Base-by-base conservation (phyloP, 2,888 invertebrate species). In the Drosophila gaucha region DNA sequence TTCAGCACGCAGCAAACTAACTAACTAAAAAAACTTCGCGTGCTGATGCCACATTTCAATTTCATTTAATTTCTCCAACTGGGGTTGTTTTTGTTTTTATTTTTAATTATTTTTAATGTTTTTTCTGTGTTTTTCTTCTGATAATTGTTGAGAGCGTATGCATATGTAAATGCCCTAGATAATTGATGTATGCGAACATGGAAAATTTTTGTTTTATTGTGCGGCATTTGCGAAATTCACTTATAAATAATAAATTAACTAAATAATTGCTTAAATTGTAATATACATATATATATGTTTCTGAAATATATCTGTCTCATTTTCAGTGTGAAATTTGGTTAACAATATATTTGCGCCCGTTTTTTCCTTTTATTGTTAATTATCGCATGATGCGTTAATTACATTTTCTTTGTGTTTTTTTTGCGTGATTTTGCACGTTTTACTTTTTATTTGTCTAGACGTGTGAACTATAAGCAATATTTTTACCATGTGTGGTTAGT, bases 31-130 rank as follows among this genome's bases (percentile, higher is more conserved):
- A 57, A 71, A 64, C 50, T 52, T 77, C 65, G 77, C 78, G 77
- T 77, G 77, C 18, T 64, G 35, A 31, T 36, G 59, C 63, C 75
- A 64, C 75, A 75, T 78, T 78, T 77, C 35, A 56, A 44, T 58
- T 68, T 74, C 54, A 51, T 65, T 65, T 67, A 35, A 58, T 49
- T 41, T 52, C 28, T 43, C 35, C 43, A 47, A 33, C 38, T 30
- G 51, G 24, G 20, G 31, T 67, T 31, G 52, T 56, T 38, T 54
- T 28, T 43, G 56, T 30, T 59, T 59, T 31, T 60, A 65, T 60
- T 66, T 60, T 57, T 47, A 50, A 57, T 67, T 52, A 56, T 38
- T 59, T 56, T 57, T 41, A 22, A 28, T 55, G 39, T 55, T 60
- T 47, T 49, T 52, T 55, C 16, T 41, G 24, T 49, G 47, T 54